phyloP scores from a whole-genome alignment of 2,113 vertebrate species.

The Theristicus caerulescens region DNA sequence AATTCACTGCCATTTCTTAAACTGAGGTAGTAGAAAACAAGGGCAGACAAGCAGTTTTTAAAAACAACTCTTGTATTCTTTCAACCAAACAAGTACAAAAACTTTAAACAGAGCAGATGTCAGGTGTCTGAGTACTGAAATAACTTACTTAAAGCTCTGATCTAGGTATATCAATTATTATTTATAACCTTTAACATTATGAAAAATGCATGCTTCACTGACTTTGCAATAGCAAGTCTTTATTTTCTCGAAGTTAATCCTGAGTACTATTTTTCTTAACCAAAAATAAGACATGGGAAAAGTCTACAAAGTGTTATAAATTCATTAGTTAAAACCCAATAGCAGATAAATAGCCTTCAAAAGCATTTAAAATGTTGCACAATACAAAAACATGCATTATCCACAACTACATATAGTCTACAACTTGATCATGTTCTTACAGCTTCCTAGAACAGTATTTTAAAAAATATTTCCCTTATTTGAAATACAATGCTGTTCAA shows the following conservation, averaged over 20 bases:
- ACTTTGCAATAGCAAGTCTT: background rate
- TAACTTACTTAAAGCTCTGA: background rate
- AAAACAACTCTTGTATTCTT: background rate
- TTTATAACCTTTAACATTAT: background rate
- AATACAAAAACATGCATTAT: background rate
- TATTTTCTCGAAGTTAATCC: background rate
- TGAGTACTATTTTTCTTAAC: background rate
- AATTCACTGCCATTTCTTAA: constrained; percentile 2
- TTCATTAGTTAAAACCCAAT: background rate
- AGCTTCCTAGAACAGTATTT: background rate
- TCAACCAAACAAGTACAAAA: background rate
- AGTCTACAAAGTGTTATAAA: background rate
- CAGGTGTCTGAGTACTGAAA: background rate
- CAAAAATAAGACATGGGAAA: background rate
- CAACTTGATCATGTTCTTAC: background rate
- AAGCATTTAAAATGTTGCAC: background rate
- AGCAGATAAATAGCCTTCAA: background rate
- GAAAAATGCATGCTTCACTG: background rate
- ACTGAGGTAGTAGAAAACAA: background rate
- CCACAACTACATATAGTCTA: background rate
- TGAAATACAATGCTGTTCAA: background rate
- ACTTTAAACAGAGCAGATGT: background rate
- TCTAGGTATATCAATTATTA: background rate
- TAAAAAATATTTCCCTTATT: background rate
- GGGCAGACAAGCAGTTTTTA: background rate